Conservation (phyloP, 2,797 vertebrate genomes). For the Linurgus olivaceus region DNA sequence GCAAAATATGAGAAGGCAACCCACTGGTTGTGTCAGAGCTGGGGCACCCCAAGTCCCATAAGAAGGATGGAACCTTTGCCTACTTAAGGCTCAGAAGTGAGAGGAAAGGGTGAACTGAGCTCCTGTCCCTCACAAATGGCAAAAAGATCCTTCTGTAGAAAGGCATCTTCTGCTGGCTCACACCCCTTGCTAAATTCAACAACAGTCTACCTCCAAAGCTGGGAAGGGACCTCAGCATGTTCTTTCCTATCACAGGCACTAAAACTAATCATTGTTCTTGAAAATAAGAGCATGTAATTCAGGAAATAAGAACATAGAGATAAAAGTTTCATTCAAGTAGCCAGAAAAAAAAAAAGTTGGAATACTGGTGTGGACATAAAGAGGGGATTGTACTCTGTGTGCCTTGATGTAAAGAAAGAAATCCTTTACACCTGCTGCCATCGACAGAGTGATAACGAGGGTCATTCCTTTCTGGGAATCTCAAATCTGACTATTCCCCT, state of each 20-base stretch:
- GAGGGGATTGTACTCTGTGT: accelerated
- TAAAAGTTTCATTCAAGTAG: background rate
- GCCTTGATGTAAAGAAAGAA: background rate
- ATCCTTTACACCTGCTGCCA: background rate
- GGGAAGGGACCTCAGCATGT: background rate
- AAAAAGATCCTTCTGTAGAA: background rate
- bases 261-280: background rate
- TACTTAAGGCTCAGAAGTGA: background rate
- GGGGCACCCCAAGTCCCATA: accelerated
- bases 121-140: background rate
- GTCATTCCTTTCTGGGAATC: background rate
- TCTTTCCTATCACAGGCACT: background rate
- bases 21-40: background rate
- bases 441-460: background rate
- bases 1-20: background rate
- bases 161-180: background rate
- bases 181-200: background rate
- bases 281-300: background rate
- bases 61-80: background rate
- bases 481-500: background rate
- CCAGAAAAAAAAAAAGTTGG: background rate
- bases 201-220: background rate
- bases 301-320: background rate
- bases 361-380: background rate
- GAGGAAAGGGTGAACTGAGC: background rate